A percentile compares a stretch with the other conserved stretches of the same genome.
phyloP scores from a whole-genome alignment of 2,888 invertebrate species.

The Drosophila mettleri region DNA sequence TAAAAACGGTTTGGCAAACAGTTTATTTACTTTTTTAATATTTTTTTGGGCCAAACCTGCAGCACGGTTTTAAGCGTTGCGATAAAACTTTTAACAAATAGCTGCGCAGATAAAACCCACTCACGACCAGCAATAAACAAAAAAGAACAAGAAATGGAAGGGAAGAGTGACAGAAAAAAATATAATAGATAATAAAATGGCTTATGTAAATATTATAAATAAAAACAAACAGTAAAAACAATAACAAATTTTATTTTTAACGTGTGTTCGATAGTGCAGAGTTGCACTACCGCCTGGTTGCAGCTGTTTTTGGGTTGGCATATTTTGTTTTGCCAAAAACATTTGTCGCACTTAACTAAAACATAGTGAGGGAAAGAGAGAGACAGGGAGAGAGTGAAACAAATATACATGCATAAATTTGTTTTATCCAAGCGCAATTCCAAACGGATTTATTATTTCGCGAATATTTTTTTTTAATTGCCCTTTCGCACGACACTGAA shows the following conservation, averaged over 20 bases:
- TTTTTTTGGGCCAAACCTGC: slow-evolving; percentile 6
- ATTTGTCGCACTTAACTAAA: slow-evolving; percentile 27
- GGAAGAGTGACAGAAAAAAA: slow-evolving; percentile 14
- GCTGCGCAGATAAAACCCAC: slow-evolving; percentile 67
- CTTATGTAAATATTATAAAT: slow-evolving; percentile 70
- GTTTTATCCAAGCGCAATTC: slow-evolving; percentile 31
- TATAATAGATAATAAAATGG: slow-evolving; percentile 70
- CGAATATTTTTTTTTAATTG: slow-evolving; percentile 60
- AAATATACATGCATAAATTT: slow-evolving; percentile 21
- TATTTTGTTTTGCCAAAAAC: slow-evolving; percentile 41
- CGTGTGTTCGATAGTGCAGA: slow-evolving; percentile 16
- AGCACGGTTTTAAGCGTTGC: slow-evolving; percentile 61
- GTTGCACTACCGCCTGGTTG: neutral
- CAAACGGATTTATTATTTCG: slow-evolving; percentile 72
- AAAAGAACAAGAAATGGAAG: slow-evolving; percentile 15
- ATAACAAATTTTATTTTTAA: slow-evolving; percentile 17
- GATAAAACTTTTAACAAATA: slow-evolving; percentile 81
- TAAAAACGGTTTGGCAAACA: slow-evolving; percentile 63
- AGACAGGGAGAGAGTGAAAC: neutral
- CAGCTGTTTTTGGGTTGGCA: slow-evolving; percentile 36
- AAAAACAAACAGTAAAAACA: slow-evolving; percentile 6
- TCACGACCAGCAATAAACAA: slow-evolving; percentile 10
- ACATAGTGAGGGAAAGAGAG: neutral
- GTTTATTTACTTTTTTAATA: slow-evolving; percentile 54
- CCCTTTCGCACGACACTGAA: slow-evolving; percentile 35